These are phyloP conservation scores for Heliconius hermathena DNA, from an alignment of 1,140 invertebrate species.

Conservation along the genomic window DNA sequence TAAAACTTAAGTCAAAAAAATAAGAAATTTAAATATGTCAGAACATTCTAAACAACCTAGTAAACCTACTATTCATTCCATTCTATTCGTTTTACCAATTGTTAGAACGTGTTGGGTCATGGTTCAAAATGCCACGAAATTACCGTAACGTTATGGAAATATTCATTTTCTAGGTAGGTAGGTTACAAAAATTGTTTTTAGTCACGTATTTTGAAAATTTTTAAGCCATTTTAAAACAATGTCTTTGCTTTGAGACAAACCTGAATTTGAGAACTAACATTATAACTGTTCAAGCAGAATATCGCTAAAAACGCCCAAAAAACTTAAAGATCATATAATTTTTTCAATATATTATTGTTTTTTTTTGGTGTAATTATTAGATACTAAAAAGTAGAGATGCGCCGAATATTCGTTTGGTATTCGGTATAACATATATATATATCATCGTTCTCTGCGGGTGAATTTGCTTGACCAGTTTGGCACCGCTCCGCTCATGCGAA, in stretches of 20 bases:
- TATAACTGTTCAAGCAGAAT: no score
- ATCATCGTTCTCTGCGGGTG: no score
- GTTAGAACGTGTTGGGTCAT: not conserved
- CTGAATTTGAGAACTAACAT: no score
- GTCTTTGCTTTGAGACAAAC: not conserved
- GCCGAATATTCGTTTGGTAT: no score
- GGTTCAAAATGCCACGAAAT: not conserved
- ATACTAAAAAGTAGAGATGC: not conserved
- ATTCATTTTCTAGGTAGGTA: not conserved
- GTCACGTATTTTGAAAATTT: not conserved
- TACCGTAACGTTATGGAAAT: conserved; percentile 1
- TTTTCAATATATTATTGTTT: not conserved
- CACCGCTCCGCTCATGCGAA: no score
- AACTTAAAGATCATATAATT: not conserved
- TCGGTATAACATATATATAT: no score
- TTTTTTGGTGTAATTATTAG: not conserved
- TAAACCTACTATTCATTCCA: not conserved
- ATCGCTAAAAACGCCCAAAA: no score
- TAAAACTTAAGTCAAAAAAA: no score
- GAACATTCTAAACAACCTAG: not conserved
- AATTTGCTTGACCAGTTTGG: no score
- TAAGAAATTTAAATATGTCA: not conserved
- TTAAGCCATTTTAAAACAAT: not conserved
- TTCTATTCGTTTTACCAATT: not conserved
- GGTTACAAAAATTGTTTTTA: not conserved